A percentile compares a stretch with the other conserved stretches of the same genome.
Conservation (phyloP, 1,140 invertebrate species). For the Pseudachorutes palmiensis region DNA sequence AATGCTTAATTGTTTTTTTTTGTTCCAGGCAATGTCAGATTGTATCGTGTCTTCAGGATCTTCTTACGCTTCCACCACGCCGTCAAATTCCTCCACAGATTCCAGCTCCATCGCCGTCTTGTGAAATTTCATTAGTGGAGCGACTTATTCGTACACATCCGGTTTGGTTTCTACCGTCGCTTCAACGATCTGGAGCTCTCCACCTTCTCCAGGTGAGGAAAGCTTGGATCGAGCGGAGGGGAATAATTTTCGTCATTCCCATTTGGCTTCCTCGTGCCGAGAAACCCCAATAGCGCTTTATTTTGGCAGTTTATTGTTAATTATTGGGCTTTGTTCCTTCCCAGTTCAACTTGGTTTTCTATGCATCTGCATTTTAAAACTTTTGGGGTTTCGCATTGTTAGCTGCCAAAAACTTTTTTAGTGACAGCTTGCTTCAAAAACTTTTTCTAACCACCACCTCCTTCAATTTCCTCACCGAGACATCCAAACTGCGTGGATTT, state of each 20-base stretch:
- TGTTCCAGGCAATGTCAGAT: slow-evolving; percentile 34
- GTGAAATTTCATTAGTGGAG: slow-evolving; percentile 75
- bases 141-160: slow-evolving; percentile 80
- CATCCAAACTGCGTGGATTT: too few species aligned
- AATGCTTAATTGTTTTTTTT: slow-evolving; percentile 17
- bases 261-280: too few species aligned
- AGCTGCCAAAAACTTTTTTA: too few species aligned
- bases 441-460: too few species aligned
- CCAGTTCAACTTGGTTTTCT: too few species aligned
- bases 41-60: slow-evolving; percentile 31
- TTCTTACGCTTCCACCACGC: slow-evolving; percentile 26
- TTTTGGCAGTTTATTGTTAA: too few species aligned
- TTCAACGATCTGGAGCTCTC: slow-evolving; percentile 81
- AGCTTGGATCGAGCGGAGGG: neutral
- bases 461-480: too few species aligned
- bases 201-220: slow-evolving; percentile 79
- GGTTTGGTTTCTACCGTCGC: slow-evolving; percentile 91
- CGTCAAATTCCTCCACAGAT: slow-evolving; percentile 24
- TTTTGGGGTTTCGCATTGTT: too few species aligned
- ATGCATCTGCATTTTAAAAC: too few species aligned
- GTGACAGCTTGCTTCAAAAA: too few species aligned
- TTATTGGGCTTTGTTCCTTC: too few species aligned
- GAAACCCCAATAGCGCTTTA: too few species aligned
- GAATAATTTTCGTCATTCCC: neutral
- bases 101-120: slow-evolving; percentile 46